A percentile compares a stretch with the other conserved stretches of the same genome.
Evolutionary conservation across 2,113 vertebrate genomes (phyloP).

Genomic region (Channa argus): DNA sequence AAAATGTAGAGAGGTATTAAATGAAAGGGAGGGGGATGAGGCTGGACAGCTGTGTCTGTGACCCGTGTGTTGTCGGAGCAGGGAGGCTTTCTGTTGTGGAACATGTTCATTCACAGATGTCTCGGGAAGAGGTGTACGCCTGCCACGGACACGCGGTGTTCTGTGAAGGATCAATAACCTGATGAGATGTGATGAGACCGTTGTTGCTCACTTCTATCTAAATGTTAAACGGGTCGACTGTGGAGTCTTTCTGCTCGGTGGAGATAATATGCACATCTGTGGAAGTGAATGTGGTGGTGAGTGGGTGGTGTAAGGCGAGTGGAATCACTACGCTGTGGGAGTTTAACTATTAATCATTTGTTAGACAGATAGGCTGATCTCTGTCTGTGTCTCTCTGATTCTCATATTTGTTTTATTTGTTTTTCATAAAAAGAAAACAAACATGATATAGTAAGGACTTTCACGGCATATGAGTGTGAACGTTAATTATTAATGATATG

Average conservation of each 20-base stretch:
- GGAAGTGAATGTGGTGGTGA: not conserved
- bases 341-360: not conserved
- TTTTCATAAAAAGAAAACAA: no score
- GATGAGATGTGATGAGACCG: slow-evolving; percentile 39
- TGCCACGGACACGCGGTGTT: slow-evolving; percentile 26
- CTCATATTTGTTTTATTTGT: not conserved
- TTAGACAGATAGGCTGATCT: not conserved
- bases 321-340: not conserved
- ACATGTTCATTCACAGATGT: slow-evolving; percentile 39
- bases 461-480: no score
- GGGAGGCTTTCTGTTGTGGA: slow-evolving; percentile 11
- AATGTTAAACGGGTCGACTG: slow-evolving; percentile 52
- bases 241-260: not conserved
- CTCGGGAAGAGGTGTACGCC: not conserved
- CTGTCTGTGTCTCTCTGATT: no score
- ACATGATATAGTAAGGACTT: no score
- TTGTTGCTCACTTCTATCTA: slow-evolving; percentile 40
- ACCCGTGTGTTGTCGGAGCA: slow-evolving; percentile 38
- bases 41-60: slow-evolving; percentile 29
- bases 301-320: not conserved
- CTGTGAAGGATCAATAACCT: slow-evolving; percentile 58
- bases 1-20: slow-evolving; percentile 60
- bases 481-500: no score
- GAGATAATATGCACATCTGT: not conserved
- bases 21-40: slow-evolving; percentile 13